Evolutionary conservation across 2,113 vertebrate species (phyloP).

Genomic region (Pedetes capensis): DNA sequence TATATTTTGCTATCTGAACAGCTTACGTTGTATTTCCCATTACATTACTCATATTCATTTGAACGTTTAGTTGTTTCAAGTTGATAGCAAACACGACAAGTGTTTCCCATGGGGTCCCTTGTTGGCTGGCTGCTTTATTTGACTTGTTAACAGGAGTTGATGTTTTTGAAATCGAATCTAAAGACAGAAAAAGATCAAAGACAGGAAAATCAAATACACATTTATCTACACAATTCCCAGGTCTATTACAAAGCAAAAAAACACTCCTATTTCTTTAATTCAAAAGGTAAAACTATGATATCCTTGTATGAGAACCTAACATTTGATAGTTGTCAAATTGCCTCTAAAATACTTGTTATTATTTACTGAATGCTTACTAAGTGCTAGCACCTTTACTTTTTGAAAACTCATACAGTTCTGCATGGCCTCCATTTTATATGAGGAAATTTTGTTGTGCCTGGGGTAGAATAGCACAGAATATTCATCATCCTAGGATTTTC

Average conservation of each 20-base stretch:
- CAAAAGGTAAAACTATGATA: not conserved
- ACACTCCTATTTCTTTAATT: not conserved
- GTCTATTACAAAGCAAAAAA: constrained; percentile 30
- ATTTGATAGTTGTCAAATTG: not conserved
- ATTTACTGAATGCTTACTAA: not conserved
- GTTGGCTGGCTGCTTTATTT: constrained; percentile 91
- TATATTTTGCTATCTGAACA: not conserved
- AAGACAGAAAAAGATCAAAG: constrained; percentile 67
- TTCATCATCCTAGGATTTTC: not conserved
- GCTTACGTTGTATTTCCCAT: constrained; percentile 99
- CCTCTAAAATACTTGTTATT: not conserved
- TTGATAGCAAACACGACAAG: constrained; percentile 99
- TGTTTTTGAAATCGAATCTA: constrained; percentile 94
- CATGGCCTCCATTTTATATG: not conserved
- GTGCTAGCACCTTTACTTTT: not conserved
- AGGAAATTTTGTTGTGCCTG: not conserved
- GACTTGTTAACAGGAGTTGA: constrained; percentile 94
- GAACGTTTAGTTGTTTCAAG: constrained; percentile 96
- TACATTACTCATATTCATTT: constrained; percentile 99
- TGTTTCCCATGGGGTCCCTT: constrained; percentile 97
- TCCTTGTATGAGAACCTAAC: not conserved
- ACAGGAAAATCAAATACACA: constrained; percentile 52
- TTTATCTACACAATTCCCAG: not conserved
- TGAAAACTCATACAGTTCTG: not conserved
- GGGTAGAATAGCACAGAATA: not conserved